phyloP scores from a whole-genome alignment of 2,888 invertebrate species.

The Automeris io region DNA sequence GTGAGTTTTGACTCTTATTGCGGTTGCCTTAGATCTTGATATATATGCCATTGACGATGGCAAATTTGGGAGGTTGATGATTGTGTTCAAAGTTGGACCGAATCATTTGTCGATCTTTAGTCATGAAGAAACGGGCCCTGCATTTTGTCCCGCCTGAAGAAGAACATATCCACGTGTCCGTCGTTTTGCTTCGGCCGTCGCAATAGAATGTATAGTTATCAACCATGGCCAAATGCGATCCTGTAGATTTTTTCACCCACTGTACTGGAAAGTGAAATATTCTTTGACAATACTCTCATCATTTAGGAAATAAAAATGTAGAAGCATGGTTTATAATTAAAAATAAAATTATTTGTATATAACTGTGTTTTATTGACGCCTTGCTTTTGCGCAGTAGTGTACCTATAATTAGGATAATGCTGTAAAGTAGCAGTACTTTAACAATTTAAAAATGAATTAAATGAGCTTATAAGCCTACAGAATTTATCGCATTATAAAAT shows the following conservation, averaged over 20 bases:
- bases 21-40: neutral
- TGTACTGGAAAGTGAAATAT: conserved; percentile 20
- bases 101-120: neutral
- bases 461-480: too few relatives aligned
- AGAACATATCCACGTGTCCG: conserved; percentile 18
- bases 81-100: neutral
- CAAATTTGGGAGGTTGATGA: neutral
- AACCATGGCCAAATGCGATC: conserved; percentile 22
- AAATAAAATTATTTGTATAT: too few relatives aligned
- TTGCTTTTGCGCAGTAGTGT: too few relatives aligned
- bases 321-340: too few relatives aligned
- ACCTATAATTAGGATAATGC: too few relatives aligned
- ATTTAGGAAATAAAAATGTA: too few relatives aligned
- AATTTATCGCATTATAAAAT: too few relatives aligned
- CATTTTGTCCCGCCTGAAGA: neutral
- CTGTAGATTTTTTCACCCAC: conserved; percentile 19
- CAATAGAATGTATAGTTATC: conserved; percentile 27
- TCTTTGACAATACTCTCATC: too few relatives aligned
- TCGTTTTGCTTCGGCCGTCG: conserved; percentile 11
- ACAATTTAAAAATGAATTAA: too few relatives aligned
- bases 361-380: too few relatives aligned
- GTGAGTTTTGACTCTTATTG: too few relatives aligned
- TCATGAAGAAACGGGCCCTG: neutral
- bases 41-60: neutral
- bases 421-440: too few relatives aligned